Evolutionary conservation across 2,888 invertebrate genomes (phyloP).

Genomic region (Nysson spinosus): DNA sequence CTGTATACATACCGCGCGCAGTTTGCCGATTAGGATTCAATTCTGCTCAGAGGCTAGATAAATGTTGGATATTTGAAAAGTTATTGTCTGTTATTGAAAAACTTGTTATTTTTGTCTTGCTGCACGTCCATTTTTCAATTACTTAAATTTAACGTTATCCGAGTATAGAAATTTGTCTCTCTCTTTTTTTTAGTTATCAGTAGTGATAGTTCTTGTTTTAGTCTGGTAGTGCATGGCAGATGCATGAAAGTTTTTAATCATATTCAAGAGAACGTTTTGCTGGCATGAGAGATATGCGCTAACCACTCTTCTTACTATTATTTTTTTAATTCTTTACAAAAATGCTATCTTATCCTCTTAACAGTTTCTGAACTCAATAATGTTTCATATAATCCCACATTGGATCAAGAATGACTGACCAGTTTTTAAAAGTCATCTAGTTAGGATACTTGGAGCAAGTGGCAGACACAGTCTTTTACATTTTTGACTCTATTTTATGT

Average conservation of each 20-base stretch:
- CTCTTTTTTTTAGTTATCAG: constrained; percentile 28
- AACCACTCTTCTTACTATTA: constrained; percentile 64
- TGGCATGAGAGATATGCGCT: constrained; percentile 75
- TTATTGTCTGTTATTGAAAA: constrained; percentile 30
- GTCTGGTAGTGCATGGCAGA: constrained; percentile 73
- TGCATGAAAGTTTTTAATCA: constrained; percentile 71
- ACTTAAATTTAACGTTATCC: constrained; percentile 33
- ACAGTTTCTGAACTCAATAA: constrained; percentile 55
- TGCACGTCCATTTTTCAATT: constrained; percentile 40
- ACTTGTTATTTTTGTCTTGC: constrained; percentile 40
- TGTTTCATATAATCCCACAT: constrained; percentile 44
- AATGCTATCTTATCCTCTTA: constrained; percentile 45
- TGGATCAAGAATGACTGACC: constrained; percentile 36
- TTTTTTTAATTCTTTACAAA: too few species aligned
- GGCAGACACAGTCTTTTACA: constrained; percentile 55
- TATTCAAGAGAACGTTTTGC: constrained; percentile 64
- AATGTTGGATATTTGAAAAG: constrained; percentile 14
- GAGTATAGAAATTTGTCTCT: constrained; percentile 41
- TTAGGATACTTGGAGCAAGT: constrained; percentile 49
- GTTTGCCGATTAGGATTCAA: too few species aligned
- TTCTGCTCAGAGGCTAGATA: constrained; percentile 56
- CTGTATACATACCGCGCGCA: too few species aligned
- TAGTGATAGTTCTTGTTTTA: constrained; percentile 55
- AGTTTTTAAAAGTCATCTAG: constrained; percentile 34
- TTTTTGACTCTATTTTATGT: too few species aligned